Evolutionary conservation across 2,888 invertebrate species (phyloP).

Genomic region (Athalia circularis): DNA sequence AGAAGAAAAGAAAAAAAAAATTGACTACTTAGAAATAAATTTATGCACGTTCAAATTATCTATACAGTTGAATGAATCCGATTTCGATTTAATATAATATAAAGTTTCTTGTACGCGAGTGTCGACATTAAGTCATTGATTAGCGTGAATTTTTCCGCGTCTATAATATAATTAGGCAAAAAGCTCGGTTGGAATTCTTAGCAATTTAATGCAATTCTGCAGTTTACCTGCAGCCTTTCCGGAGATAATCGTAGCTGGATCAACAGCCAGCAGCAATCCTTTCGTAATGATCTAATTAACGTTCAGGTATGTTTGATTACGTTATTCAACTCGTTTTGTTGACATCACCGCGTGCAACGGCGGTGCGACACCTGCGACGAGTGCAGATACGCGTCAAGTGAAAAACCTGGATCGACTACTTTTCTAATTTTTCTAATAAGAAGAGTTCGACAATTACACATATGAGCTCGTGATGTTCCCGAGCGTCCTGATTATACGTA

Average conservation of each 20-base stretch:
- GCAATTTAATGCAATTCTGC: slow-evolving; percentile 9
- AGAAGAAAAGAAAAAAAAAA: too few relatives aligned
- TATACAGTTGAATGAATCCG: too few relatives aligned
- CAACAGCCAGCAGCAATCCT: not conserved
- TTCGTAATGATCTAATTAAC: slow-evolving; percentile 35
- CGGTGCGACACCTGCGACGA: not conserved
- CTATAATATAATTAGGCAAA: not conserved
- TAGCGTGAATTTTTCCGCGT: not conserved
- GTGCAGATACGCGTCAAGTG: too few relatives aligned
- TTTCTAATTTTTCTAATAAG: too few relatives aligned
- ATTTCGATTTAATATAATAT: too few relatives aligned
- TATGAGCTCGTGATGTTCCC: too few relatives aligned
- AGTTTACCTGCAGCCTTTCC: not conserved
- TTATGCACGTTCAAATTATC: too few relatives aligned
- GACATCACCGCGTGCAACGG: not conserved
- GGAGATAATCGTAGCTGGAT: slow-evolving; percentile 8
- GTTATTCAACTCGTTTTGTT: slow-evolving; percentile 10
- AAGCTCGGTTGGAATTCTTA: not conserved
- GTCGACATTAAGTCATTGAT: not conserved
- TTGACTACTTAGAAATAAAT: too few relatives aligned
- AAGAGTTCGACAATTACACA: too few relatives aligned
- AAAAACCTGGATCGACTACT: too few relatives aligned
- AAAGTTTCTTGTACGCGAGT: not conserved
- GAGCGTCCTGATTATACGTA: too few relatives aligned
- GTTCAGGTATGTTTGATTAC: not conserved